Evolutionary conservation across 1,140 invertebrate genomes (phyloP), one percentile per base, ranked within the genome.

Genomic region (Aricia agestis): DNA sequence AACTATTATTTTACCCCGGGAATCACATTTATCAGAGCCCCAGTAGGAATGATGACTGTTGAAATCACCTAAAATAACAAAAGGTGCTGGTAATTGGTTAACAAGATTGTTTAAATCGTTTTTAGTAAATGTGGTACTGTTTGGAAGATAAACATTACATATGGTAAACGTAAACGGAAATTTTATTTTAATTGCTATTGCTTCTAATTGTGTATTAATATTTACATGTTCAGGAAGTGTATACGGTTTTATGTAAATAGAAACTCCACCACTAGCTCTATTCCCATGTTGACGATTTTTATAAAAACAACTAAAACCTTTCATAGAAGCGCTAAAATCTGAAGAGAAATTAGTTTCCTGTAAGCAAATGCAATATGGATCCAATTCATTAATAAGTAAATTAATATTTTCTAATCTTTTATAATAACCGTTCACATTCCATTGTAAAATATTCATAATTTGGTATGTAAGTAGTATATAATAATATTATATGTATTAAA

Each of bases 31-130:
- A 11, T 76, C 61, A n/a, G 81, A 82, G 2, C 82, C 83, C 82
- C 80, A 90, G 57, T 79, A 32, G n/a, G 52, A 69, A 68, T 81
- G 85, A 58, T 87, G 82, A 31, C 75, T 77, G 45, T 86, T 87
- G 59, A 87, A 83, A 52, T 86, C 84, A 0, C 79, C 78, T 9
- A 81, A 9, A 36, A 83, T 42, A 42, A 87, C 69, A 59, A 78
- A 89, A 10, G 78, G 82, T 70, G 66, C 72, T 7, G 78, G 79
- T 15, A 89, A 66, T 81, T 87, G 82, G 3, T 25, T 10, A 7
- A 79, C 74, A 15, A 88, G 45, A 7, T 82, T 52, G 36, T 77
- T 73, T 13, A 87, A 32, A 59, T 78, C 72, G n/a, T 67, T 61
- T 74, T 58, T 79, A 72, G 19, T 70, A 11, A 85, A 63, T 7